These are phyloP conservation scores for Archips crataeganus DNA, from an alignment of 2,888 invertebrate genomes.

Conservation along the genomic window DNA sequence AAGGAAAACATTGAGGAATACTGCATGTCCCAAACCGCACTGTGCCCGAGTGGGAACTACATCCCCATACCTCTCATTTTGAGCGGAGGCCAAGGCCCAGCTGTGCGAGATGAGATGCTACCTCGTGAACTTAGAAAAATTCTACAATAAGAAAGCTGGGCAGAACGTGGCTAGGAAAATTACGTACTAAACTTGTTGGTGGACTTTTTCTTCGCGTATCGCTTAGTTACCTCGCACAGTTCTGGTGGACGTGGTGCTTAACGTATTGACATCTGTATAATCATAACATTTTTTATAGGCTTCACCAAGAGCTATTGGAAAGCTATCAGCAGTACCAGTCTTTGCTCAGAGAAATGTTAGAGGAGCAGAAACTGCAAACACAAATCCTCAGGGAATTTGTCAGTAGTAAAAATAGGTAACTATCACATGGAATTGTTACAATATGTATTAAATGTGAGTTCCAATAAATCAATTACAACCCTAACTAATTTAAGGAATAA, in stretches of 20 bases:
- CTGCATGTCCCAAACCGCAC: too few species aligned
- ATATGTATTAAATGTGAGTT: not conserved
- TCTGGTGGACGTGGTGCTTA: not conserved
- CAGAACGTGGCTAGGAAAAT: too few species aligned
- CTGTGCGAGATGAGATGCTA: too few species aligned
- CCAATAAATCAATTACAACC: not conserved
- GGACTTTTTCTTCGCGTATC: too few species aligned
- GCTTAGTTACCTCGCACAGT: too few species aligned
- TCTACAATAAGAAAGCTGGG: too few species aligned
- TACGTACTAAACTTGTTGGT: too few species aligned
- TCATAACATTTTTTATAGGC: slow-evolving; percentile 66
- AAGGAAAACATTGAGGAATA: too few species aligned
- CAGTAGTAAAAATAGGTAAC: slow-evolving; percentile 67
- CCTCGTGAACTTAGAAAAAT: too few species aligned
- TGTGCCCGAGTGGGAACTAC: too few species aligned
- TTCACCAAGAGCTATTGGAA: slow-evolving; percentile 91
- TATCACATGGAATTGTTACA: slow-evolving; percentile 14
- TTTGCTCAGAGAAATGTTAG: slow-evolving; percentile 88
- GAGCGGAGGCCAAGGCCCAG: too few species aligned
- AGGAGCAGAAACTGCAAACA: slow-evolving; percentile 89
- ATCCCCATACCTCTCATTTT: too few species aligned
- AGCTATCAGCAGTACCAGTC: slow-evolving; percentile 90
- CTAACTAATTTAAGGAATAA: slow-evolving; percentile 18
- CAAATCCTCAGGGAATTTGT: slow-evolving; percentile 81
- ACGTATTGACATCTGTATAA: not conserved